A percentile compares a stretch with the other conserved stretches of the same genome.
Evolutionary conservation across 2,888 invertebrate species (phyloP).

Genomic region (Thalpophila matura): DNA sequence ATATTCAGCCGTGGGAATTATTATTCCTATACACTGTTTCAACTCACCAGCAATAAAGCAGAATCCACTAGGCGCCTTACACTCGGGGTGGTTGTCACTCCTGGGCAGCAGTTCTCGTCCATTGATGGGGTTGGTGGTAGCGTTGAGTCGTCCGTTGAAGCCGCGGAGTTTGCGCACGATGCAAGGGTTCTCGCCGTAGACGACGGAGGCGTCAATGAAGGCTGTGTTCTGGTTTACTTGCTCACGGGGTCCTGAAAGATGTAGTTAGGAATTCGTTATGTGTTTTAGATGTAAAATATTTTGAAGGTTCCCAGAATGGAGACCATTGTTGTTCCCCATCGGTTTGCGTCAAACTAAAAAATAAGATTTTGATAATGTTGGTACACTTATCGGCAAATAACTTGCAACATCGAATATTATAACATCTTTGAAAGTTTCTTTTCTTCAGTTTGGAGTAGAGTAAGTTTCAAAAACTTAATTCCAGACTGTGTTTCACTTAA

Average conservation of each 20-base stretch:
- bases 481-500: no score
- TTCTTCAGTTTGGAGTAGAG: no score
- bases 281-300: no score
- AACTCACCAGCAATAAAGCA: conserved; percentile 95
- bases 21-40: not conserved
- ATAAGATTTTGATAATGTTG: no score
- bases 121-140: conserved; percentile 93
- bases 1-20: no score
- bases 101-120: conserved; percentile 96
- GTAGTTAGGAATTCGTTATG: not conserved
- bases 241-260: conserved; percentile 94
- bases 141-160: conserved; percentile 95
- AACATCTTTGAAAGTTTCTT: no score
- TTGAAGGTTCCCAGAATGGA: no score
- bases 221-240: conserved; percentile 98
- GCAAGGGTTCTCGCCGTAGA: conserved; percentile 97
- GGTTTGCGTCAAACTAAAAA: no score
- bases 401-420: no score
- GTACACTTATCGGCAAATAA: no score
- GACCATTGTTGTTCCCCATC: no score
- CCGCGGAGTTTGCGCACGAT: conserved; percentile 94
- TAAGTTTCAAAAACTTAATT: no score
- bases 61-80: conserved; percentile 95
- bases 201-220: conserved; percentile 96
- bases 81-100: conserved; percentile 95